Base-by-base conservation (phyloP, 2,888 invertebrate genomes). In the Melieria omissa region DNA sequence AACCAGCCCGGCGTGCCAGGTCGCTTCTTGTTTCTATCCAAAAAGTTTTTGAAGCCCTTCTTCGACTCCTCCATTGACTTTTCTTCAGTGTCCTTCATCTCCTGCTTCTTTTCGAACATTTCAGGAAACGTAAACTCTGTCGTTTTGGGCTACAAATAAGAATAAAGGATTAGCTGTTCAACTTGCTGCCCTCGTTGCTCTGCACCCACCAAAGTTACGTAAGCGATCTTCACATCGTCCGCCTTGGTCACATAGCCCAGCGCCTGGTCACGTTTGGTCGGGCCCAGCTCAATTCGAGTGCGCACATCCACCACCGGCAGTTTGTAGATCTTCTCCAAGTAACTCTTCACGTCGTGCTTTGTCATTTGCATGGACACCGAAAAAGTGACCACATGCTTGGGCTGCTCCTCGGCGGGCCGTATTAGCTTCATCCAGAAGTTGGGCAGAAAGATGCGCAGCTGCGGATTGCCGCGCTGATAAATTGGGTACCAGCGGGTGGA, bases 351-450 rank as follows among this genome's bases (percentile, higher is more conserved):
- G 86, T 99, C 99, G 80, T 89, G 83, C 84, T 90, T 92, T 0
- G 96, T 97, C 99, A 99, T 99, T 89, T 96, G 92, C 88, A 95
- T 93, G 8, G 98, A 96, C 79, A 96, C 95, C 65, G 94, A 90
- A 87, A 99, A 99, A 67, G 93, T 91, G 0, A 97, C 95, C 55
- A 93, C 87, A 88, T 98, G 96, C 62, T 91, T 89, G 4, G 95
- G 95, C 78, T 92, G 91, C 47, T 89, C 89, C 29, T 89, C 87
- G 4, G 85, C 81, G 1, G 95, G 92, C 69, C 91, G 90, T 0
- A 98, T 90, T 16, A 98, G 82, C 88, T 98, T 98, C 92, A 99
- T 92, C 96, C 97, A 99, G 88, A 99, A 99, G 86, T 98, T 96
- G 0, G 99, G 98, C 47, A 99, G 88, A 86, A 96, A 97, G 9